Conservation (phyloP, 1,140 invertebrate genomes). For the Sesamia nonagrioides region DNA sequence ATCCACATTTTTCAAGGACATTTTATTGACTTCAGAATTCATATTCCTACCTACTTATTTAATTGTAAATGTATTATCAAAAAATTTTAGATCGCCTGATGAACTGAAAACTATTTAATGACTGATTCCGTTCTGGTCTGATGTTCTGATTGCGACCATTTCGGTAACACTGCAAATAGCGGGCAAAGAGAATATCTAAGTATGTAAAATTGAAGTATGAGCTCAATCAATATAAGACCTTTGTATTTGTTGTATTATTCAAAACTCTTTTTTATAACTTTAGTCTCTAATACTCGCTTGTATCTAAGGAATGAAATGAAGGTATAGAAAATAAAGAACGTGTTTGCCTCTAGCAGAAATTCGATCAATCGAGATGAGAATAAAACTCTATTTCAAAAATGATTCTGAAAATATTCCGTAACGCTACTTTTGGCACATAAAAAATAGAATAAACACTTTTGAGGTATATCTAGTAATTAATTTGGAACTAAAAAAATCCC, state of each 20-base stretch:
- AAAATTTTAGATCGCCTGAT: neutral
- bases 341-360: too few species aligned
- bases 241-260: neutral
- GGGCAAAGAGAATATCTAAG: too few species aligned
- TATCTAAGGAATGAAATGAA: too few species aligned
- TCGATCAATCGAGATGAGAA: too few species aligned
- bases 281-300: neutral
- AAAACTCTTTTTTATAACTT: neutral
- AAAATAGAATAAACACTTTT: neutral
- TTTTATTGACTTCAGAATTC: too few species aligned
- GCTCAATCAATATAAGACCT: neutral
- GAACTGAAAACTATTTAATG: slow-evolving; percentile 1
- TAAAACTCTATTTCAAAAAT: too few species aligned
- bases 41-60: neutral
- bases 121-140: neutral
- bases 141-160: neutral
- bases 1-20: too few species aligned
- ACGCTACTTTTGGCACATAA: neutral
- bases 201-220: neutral
- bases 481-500: neutral
- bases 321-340: too few species aligned
- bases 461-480: neutral
- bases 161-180: neutral
- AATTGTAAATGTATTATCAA: neutral
- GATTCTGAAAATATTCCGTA: too few species aligned